phyloP scores from a whole-genome alignment of 1,140 invertebrate genomes.

The Drosophila bifasciata region DNA sequence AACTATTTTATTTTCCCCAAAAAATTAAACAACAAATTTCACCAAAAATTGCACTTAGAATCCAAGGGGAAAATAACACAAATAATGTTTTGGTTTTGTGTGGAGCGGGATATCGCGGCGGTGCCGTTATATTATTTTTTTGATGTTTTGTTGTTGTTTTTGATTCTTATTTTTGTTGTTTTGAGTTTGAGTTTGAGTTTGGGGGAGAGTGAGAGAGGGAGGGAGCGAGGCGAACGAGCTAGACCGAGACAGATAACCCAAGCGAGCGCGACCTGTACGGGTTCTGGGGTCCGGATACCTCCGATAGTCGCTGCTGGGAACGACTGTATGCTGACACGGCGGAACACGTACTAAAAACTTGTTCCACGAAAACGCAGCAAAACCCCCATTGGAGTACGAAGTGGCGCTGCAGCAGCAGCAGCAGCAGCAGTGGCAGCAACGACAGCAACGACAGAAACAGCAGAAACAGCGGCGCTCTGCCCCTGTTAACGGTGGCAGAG shows the following conservation, averaged over 20 bases:
- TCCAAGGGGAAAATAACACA: too few species aligned
- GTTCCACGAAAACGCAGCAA: constrained; percentile 61
- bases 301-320: constrained; percentile 16
- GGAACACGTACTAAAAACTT: constrained; percentile 84
- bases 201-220: not conserved
- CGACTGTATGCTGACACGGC: constrained; percentile 83
- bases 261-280: not conserved
- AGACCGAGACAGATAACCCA: too few species aligned
- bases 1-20: too few species aligned
- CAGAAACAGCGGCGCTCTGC: not conserved
- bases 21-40: too few species aligned
- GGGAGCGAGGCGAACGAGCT: not conserved
- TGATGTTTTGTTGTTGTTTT: not conserved
- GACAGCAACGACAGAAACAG: not conserved
- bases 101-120: too few species aligned
- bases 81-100: too few species aligned
- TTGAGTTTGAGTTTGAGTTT: constrained; percentile 10
- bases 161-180: constrained; percentile 7
- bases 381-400: not conserved
- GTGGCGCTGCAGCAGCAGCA: constrained; percentile 16
- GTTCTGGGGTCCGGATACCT: too few species aligned
- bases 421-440: not conserved
- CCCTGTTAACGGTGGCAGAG: constrained; percentile 23
- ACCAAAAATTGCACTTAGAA: too few species aligned
- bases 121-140: too few species aligned